phyloP scores from a whole-genome alignment of 1,140 invertebrate species.

The Triops longicaudatus region DNA sequence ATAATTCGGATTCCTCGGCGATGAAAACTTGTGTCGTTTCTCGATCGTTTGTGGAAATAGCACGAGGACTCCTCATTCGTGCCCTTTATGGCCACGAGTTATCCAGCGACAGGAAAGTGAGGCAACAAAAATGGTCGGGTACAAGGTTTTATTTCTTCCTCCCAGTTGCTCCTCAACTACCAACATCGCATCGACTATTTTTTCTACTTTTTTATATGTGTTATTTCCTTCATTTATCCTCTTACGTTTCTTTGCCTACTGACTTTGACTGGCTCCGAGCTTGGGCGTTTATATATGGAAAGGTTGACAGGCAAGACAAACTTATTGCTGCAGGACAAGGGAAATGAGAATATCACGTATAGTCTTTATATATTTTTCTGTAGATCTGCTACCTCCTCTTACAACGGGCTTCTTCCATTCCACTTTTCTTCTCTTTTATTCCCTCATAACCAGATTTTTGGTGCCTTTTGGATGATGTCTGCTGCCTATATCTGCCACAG shows the following conservation, averaged over 20 bases:
- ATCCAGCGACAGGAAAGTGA: conserved; percentile 1
- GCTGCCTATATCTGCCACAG: neutral
- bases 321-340: conserved; percentile 14
- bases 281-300: neutral
- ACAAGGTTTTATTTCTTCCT: conserved; percentile 5
- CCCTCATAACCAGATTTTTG: neutral
- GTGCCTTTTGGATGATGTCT: conserved; percentile 2
- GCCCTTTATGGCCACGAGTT: neutral
- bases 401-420: neutral
- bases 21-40: neutral
- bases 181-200: neutral
- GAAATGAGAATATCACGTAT: conserved; percentile 12
- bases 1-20: neutral
- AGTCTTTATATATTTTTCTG: conserved; percentile 3
- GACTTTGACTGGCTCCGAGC: conserved; percentile 8
- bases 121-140: neutral
- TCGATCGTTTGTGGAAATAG: neutral
- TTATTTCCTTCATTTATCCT: conserved; percentile 1
- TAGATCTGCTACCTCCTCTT: neutral
- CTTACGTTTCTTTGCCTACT: neutral
- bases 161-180: neutral
- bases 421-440: neutral
- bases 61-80: neutral
- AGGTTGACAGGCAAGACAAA: conserved; percentile 14
- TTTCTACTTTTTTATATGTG: neutral